Percentiles rank a stretch among this genome's conserved stretches.
These are phyloP conservation scores for Dicyrtomina minuta DNA, from an alignment of 2,888 invertebrate species.

Conservation along the genomic window DNA sequence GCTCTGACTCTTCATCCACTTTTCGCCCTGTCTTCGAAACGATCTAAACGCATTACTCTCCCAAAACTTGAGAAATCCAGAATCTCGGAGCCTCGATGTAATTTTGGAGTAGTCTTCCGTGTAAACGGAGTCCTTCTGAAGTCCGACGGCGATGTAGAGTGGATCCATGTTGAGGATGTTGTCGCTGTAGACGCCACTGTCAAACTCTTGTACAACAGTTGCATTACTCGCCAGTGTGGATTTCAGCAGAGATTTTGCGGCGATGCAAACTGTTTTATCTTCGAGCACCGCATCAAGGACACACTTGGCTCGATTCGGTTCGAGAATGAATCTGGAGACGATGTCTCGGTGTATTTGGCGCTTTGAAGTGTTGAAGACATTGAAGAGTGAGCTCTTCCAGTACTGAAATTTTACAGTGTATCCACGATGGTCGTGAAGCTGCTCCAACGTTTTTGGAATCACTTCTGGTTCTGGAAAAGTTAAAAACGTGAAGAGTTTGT, in stretches of 20 bases:
- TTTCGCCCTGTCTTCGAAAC: background rate
- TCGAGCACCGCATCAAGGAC: conserved; percentile 1
- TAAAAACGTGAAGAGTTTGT: conserved; percentile 32
- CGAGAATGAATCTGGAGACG: background rate
- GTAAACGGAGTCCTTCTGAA: conserved; percentile 4
- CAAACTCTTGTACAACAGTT: background rate
- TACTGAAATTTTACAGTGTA: conserved; percentile 24
- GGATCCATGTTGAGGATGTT: conserved; percentile 9
- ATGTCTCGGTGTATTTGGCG: conserved; percentile 6
- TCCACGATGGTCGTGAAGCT: conserved; percentile 15
- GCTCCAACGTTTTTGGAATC: conserved; percentile 16
- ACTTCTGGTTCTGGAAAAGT: conserved; percentile 27
- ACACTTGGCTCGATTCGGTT: conserved; percentile 6
- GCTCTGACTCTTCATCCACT: too few species aligned
- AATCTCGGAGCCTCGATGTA: conserved; percentile 5
- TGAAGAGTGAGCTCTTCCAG: conserved; percentile 25
- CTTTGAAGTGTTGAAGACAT: conserved; percentile 12
- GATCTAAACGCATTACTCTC: background rate
- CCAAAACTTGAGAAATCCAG: conserved; percentile 5
- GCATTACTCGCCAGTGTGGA: conserved; percentile 20
- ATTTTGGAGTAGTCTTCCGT: background rate
- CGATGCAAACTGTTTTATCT: conserved; percentile 19
- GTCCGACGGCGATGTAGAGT: conserved; percentile 11
- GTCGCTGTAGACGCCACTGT: conserved; percentile 9
- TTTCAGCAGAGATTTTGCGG: conserved; percentile 5